These are phyloP conservation scores for Nothocercus julius DNA, from an alignment of 2,113 vertebrate genomes.

Conservation along the genomic window DNA sequence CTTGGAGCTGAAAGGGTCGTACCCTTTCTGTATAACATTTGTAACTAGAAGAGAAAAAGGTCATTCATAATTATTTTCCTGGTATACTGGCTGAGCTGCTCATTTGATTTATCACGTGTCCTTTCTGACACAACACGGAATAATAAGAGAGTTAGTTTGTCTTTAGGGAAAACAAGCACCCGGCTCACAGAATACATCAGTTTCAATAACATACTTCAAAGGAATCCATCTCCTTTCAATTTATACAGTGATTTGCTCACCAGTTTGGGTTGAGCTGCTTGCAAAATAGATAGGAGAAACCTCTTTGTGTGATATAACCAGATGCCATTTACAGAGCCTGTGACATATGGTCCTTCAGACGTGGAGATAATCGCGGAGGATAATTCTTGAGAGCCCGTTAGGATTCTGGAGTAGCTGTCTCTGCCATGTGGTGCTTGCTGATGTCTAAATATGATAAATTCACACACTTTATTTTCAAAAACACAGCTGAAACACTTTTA, in stretches of 20 bases:
- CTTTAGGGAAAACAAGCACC: slow-evolving; percentile 39
- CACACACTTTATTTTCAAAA: slow-evolving; percentile 66
- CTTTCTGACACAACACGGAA: slow-evolving; percentile 37
- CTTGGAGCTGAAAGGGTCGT: not conserved
- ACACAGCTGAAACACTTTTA: slow-evolving; percentile 61
- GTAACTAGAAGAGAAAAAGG: slow-evolving; percentile 44
- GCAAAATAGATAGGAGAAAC: slow-evolving; percentile 54
- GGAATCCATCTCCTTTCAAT: slow-evolving; percentile 41
- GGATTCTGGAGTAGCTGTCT: slow-evolving; percentile 60
- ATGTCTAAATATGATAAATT: slow-evolving; percentile 64
- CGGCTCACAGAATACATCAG: slow-evolving; percentile 6
- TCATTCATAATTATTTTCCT: slow-evolving; percentile 60
- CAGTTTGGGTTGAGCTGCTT: slow-evolving; percentile 54
- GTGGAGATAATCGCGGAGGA: slow-evolving; percentile 61
- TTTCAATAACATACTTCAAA: slow-evolving; percentile 52
- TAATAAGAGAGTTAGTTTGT: not conserved
- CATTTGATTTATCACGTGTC: slow-evolving; percentile 20
- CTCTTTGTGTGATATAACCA: slow-evolving; percentile 50
- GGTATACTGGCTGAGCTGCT: not conserved
- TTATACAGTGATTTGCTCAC: slow-evolving; percentile 36
- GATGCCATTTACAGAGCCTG: slow-evolving; percentile 64
- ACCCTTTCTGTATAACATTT: slow-evolving; percentile 37
- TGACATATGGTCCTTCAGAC: slow-evolving; percentile 70
- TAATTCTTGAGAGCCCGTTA: slow-evolving; percentile 67
- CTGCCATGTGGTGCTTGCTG: slow-evolving; percentile 62